Evolutionary conservation across 2,888 invertebrate genomes (phyloP).

Genomic region (Gerris lacustris): DNA sequence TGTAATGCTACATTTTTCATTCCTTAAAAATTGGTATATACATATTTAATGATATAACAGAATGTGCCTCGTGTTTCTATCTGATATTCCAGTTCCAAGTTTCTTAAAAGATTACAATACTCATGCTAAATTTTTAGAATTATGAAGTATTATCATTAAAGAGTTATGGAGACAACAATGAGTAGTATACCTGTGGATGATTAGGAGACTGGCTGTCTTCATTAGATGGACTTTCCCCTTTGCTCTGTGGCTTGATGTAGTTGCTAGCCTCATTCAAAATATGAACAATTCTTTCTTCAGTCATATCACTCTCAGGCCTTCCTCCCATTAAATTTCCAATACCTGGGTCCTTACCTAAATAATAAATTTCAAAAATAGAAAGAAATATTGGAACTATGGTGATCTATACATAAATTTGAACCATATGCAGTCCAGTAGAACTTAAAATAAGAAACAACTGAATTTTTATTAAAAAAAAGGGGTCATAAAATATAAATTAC

Average conservation of each 20-base stretch:
- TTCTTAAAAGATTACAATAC: too few relatives aligned
- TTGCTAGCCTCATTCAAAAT: conserved; percentile 87
- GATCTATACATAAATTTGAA: not conserved
- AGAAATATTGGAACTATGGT: not conserved
- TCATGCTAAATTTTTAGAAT: too few relatives aligned
- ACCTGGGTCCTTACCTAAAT: conserved; percentile 67
- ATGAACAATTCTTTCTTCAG: conserved; percentile 85
- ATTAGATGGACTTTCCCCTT: conserved; percentile 58
- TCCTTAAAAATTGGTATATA: too few relatives aligned
- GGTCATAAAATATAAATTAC: too few relatives aligned
- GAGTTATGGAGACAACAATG: too few relatives aligned
- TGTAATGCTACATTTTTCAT: too few relatives aligned
- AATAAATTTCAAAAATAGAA: conserved; percentile 15
- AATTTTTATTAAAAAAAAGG: too few relatives aligned
- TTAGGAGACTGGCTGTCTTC: conserved; percentile 67
- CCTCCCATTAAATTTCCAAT: conserved; percentile 53
- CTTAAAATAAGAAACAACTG: too few relatives aligned
- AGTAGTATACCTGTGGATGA: conserved; percentile 32
- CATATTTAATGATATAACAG: too few relatives aligned
- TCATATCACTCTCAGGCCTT: conserved; percentile 55
- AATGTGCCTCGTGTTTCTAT: too few relatives aligned
- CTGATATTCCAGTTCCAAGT: too few relatives aligned
- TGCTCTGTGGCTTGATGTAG: conserved; percentile 58
- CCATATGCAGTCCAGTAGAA: not conserved
- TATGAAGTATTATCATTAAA: too few relatives aligned